phyloP scores from a whole-genome alignment of 2,113 vertebrate species.

The Mobula hypostoma region DNA sequence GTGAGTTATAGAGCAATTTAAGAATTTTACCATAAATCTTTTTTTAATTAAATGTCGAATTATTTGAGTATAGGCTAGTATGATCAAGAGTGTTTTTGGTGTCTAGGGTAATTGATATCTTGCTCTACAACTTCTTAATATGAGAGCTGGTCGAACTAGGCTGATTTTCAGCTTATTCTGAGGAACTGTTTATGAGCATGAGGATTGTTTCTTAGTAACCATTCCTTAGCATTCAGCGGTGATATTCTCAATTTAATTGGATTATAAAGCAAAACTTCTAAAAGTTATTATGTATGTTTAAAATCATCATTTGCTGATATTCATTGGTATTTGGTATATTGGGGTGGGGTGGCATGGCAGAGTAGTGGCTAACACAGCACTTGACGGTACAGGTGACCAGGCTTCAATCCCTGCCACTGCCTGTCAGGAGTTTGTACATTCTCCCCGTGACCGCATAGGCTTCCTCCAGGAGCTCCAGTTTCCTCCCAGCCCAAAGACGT shows the following conservation, averaged over 20 bases:
- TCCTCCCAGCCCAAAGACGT: too few relatives aligned
- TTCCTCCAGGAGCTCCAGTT: too few relatives aligned
- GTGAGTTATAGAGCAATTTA: background rate
- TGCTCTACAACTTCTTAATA: background rate
- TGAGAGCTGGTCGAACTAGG: background rate
- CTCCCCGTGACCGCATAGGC: too few relatives aligned
- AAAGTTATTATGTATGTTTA: background rate
- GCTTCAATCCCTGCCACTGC: too few relatives aligned
- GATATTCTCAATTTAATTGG: background rate
- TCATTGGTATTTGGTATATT: background rate
- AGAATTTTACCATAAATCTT: background rate
- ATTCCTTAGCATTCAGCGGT: background rate
- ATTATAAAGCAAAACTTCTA: background rate
- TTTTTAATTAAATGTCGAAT: background rate
- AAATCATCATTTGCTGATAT: background rate
- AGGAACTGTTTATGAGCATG: background rate
- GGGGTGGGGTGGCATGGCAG: too few relatives aligned
- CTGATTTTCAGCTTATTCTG: background rate
- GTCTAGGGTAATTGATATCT: background rate
- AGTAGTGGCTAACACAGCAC: too few relatives aligned
- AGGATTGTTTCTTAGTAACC: slow-evolving; percentile 1
- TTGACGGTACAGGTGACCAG: too few relatives aligned
- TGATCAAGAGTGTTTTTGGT: background rate
- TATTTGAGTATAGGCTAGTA: background rate
- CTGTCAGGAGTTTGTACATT: too few relatives aligned